phyloP scores from a whole-genome alignment of 92 coral and sea anemone genomes.

The Epizoanthus stellaris region DNA sequence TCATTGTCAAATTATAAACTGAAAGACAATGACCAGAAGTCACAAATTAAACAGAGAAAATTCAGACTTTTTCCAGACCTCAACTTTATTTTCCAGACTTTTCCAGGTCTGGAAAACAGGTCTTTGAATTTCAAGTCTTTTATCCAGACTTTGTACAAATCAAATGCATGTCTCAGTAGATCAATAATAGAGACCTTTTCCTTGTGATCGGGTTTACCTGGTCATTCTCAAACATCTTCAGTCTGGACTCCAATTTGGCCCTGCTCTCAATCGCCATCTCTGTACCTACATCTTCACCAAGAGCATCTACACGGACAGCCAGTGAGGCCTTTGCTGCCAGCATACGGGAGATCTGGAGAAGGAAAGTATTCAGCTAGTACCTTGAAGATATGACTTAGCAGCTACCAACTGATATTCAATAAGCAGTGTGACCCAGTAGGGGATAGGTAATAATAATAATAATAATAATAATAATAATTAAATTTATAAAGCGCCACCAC shows the following conservation, averaged over 20 bases:
- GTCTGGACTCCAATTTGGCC: slow-evolving; percentile 91
- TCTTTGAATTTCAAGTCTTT: too few species aligned
- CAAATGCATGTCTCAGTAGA: not conserved
- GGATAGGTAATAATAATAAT: too few species aligned
- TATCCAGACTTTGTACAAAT: too few species aligned
- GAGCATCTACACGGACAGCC: slow-evolving; percentile 96
- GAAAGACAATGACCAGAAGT: too few species aligned
- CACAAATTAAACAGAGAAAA: too few species aligned
- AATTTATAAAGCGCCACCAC: too few species aligned
- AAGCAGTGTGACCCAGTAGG: too few species aligned
- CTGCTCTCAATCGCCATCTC: slow-evolving; percentile 87
- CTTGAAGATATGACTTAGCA: not conserved
- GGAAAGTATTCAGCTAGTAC: not conserved
- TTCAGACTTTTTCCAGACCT: too few species aligned
- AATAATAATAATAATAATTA: too few species aligned
- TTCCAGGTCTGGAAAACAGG: too few species aligned
- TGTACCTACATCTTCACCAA: slow-evolving; percentile 88
- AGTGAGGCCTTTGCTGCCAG: slow-evolving; percentile 96
- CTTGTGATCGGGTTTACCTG: slow-evolving; percentile 62
- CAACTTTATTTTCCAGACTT: too few species aligned
- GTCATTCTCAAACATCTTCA: slow-evolving; percentile 87
- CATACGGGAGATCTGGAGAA: slow-evolving; percentile 90
- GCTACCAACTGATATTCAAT: not conserved
- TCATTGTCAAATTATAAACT: too few species aligned
- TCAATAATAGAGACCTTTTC: not conserved